A percentile compares a stretch with the other conserved stretches of the same genome.
These are phyloP conservation scores for Ischnus inquisitorius DNA, from an alignment of 2,888 invertebrate genomes.

Conservation along the genomic window DNA sequence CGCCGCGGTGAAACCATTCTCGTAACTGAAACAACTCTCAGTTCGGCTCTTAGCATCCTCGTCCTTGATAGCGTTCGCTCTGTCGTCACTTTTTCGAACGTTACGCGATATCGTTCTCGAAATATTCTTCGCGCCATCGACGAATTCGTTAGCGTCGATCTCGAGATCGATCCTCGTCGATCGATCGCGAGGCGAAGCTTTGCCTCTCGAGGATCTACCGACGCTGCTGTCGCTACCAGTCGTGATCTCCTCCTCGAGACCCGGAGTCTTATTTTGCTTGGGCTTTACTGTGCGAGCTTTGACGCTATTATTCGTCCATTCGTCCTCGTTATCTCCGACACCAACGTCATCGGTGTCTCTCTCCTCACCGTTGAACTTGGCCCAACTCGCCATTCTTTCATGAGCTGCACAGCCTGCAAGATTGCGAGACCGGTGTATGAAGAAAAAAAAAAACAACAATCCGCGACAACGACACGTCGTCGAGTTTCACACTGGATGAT, in stretches of 20 bases:
- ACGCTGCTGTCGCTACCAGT: not conserved
- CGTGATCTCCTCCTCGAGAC: not conserved
- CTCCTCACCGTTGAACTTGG: constrained; percentile 79
- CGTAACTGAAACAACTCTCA: not conserved
- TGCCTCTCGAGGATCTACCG: not conserved
- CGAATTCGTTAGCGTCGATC: not conserved
- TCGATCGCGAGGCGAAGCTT: constrained; percentile 3
- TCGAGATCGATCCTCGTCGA: not conserved
- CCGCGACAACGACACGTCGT: not conserved
- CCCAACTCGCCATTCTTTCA: constrained; percentile 82
- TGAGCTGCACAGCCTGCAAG: not conserved
- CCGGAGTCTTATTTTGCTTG: not conserved
- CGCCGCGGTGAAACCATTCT: constrained; percentile 12
- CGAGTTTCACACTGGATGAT: not conserved
- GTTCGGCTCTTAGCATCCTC: not conserved
- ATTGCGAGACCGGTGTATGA: not conserved
- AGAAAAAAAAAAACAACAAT: too few relatives aligned
- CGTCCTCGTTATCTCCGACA: constrained; percentile 53
- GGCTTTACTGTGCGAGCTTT: constrained; percentile 41
- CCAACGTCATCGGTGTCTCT: constrained; percentile 9
- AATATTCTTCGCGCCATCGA: not conserved
- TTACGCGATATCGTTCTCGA: too few relatives aligned
- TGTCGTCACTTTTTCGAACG: not conserved
- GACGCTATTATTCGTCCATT: constrained; percentile 54
- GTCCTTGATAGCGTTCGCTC: constrained; percentile 1